Evolutionary conservation across 2,888 invertebrate genomes (phyloP).

Genomic region (Aplocera efformata): DNA sequence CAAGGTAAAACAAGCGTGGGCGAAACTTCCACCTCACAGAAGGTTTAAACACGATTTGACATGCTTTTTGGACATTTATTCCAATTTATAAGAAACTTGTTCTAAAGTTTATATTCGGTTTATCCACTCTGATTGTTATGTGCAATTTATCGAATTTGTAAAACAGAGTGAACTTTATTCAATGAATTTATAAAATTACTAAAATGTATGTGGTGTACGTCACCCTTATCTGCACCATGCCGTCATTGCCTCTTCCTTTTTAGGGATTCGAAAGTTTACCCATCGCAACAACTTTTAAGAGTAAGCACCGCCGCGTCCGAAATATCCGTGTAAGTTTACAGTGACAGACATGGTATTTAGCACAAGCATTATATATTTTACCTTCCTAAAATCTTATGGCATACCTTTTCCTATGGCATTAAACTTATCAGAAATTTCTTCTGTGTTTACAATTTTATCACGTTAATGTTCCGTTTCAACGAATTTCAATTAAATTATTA

Average conservation of each 20-base stretch:
- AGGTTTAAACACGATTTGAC: constrained; percentile 45
- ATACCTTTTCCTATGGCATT: constrained; percentile 38
- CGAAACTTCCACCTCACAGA: constrained; percentile 39
- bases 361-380: constrained; percentile 30
- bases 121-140: constrained; percentile 8
- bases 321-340: constrained; percentile 42
- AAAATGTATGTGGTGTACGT: constrained; percentile 3
- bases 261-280: constrained; percentile 44
- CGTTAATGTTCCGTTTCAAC: no score
- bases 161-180: constrained; percentile 11
- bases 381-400: no score
- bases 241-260: constrained; percentile 42
- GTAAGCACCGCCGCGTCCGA: constrained; percentile 31
- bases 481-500: no score
- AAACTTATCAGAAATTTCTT: constrained; percentile 29
- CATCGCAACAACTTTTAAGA: constrained; percentile 33
- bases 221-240: constrained; percentile 29
- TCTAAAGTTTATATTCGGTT: constrained; percentile 1
- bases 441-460: neutral
- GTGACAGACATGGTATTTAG: constrained; percentile 39
- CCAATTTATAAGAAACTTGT: constrained; percentile 29
- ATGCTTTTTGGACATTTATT: constrained; percentile 42
- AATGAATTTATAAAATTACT: constrained; percentile 19
- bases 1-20: constrained; percentile 49
- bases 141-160: constrained; percentile 4